Evolutionary conservation across 2,113 vertebrate genomes (phyloP).

Genomic region (Pelvicachromis taeniatus): DNA sequence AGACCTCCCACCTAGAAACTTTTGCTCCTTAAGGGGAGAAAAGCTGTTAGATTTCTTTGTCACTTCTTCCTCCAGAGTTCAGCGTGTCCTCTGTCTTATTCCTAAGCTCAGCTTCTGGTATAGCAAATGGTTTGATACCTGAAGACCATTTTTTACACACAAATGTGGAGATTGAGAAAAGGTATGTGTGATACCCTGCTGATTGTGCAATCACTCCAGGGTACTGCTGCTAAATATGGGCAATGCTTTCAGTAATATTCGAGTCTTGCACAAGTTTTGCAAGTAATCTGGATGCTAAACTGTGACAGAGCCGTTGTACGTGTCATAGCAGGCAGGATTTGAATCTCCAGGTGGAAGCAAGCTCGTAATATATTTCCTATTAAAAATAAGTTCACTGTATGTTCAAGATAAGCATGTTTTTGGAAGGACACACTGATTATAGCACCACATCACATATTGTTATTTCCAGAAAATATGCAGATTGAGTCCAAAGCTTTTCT

Average conservation of each 20-base stretch:
- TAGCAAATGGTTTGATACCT: background rate
- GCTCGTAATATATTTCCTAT: background rate
- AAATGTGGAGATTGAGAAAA: background rate
- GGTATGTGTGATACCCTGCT: background rate
- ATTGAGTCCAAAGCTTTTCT: background rate
- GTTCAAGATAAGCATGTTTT: background rate
- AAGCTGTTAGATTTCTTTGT: conserved; percentile 2
- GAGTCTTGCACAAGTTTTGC: background rate
- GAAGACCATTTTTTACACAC: conserved; percentile 4
- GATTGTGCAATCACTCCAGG: background rate
- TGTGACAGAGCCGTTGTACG: background rate
- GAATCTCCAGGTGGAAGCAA: background rate
- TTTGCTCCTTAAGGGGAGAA: background rate
- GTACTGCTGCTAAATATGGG: background rate
- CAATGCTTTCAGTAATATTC: background rate
- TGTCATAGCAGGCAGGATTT: background rate
- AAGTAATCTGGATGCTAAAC: background rate
- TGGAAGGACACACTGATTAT: background rate
- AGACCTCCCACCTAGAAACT: background rate
- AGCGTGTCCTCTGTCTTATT: background rate
- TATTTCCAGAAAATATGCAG: background rate
- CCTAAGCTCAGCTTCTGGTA: background rate
- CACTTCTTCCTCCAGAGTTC: background rate
- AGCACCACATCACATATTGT: background rate
- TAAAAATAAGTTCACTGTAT: background rate